Conservation (phyloP, 2,888 invertebrate genomes). For the Tiliacea citrago region DNA sequence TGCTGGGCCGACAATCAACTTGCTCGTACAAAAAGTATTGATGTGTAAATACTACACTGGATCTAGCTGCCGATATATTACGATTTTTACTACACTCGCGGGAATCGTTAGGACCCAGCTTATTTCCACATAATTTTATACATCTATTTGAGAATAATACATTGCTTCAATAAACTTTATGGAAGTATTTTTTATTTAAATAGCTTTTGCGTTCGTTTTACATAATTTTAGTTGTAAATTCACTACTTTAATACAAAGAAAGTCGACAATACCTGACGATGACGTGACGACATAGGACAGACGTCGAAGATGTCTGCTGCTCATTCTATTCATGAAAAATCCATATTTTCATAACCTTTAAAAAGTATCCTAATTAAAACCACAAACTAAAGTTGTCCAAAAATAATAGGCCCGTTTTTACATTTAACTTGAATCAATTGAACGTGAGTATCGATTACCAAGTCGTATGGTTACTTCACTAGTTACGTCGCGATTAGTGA, state of each 20-base stretch:
- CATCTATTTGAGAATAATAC: neutral
- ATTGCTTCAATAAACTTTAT: too few relatives aligned
- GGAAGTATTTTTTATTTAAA: too few relatives aligned
- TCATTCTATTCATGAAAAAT: neutral
- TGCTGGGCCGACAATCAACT: neutral
- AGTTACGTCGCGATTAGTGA: too few relatives aligned
- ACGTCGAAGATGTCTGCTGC: neutral
- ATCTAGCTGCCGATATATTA: neutral
- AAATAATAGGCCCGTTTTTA: too few relatives aligned
- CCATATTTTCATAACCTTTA: neutral
- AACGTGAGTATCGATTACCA: too few relatives aligned
- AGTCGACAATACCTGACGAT: too few relatives aligned
- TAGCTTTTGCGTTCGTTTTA: neutral
- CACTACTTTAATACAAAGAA: neutral
- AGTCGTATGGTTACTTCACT: too few relatives aligned
- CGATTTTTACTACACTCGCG: neutral
- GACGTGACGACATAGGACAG: too few relatives aligned
- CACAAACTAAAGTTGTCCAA: neutral
- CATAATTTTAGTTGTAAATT: neutral
- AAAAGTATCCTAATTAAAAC: neutral
- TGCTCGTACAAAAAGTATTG: neutral
- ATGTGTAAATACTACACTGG: neutral
- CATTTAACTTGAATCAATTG: too few relatives aligned
- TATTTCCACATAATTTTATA: neutral
- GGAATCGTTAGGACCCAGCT: neutral